Base-by-base conservation (phyloP, 2,888 invertebrate species). In the Trissolcus japonicus region DNA sequence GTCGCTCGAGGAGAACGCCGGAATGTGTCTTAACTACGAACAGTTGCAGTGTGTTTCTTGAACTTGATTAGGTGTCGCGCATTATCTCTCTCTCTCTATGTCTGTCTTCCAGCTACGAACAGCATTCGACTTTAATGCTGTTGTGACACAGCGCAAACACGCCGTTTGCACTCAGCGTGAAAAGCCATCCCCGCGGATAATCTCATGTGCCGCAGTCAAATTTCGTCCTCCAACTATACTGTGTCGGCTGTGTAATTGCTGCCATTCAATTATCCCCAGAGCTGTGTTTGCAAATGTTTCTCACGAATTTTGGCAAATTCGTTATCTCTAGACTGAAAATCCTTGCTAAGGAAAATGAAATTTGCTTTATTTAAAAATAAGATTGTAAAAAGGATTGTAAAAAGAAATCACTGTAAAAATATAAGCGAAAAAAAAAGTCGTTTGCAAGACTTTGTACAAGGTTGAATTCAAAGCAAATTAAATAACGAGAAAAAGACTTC, bases 1-100 rank as follows among this genome's bases (percentile, higher is more conserved):
- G 48, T 93, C 92, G 43, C 93, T 95, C 0, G 96, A 96, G 80
- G 95, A 96, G 78, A 95, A 95, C 84, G 92, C 95, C 43, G 96
- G 96, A 21, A 94, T 94, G 90, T 96, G 96, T 83, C 87, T 96
- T 56, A 91, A 90, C 74, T 96, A 94, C 83, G 91, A 92, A 68
- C 95, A 95, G 89, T 87, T 94, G 80, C 92, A 93, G 54, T 96
- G 95, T 86, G 88, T 90, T n/a, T 68, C 83, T 53, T 87, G 83
- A 87, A 69, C 69, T 76, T 74, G 66, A 74, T 78, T 61, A 65
- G 7, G 14, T 17, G 53, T 43, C 13, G 16, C 63, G 48, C 41
- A 59, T 75, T n/a, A 1, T 9, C 46, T 9, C n/a, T 16, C 1
- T 46, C n/a, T 16, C 14, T 46, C 16, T 14, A 1, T 46, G 16